A percentile compares a stretch with the other conserved stretches of the same genome.
phyloP scores from a whole-genome alignment of 2,113 vertebrate genomes.

The Harpagus bidentatus region DNA sequence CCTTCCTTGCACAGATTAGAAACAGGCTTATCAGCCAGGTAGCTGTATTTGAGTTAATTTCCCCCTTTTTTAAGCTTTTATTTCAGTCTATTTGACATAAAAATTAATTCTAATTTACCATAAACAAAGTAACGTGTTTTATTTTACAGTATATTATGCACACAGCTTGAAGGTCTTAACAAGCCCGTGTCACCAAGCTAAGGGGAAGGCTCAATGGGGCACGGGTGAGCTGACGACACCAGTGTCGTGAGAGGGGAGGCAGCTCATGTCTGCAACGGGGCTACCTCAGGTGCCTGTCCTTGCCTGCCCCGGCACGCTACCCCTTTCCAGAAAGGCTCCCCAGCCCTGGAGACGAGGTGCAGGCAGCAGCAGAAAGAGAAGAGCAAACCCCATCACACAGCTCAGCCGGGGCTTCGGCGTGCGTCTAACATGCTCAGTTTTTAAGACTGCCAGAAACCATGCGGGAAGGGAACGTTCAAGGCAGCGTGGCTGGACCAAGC shows the following conservation, averaged over 20 bases:
- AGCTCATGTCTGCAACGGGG: rapidly evolving
- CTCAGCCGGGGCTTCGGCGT: background rate
- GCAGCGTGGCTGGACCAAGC: background rate
- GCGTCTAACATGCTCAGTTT: background rate
- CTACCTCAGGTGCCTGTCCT: too few relatives aligned
- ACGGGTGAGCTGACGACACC: background rate
- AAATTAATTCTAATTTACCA: background rate
- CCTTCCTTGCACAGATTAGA: background rate
- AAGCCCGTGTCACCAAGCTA: background rate
- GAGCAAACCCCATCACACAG: background rate
- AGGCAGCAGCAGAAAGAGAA: background rate
- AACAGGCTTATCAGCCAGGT: background rate
- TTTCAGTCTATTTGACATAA: background rate
- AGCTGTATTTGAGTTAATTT: background rate
- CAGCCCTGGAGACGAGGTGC: too few relatives aligned
- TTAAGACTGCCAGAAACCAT: background rate
- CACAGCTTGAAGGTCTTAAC: background rate
- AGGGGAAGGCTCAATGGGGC: background rate
- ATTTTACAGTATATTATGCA: background rate
- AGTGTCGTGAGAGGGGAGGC: rapidly evolving
- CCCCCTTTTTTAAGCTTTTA: background rate
- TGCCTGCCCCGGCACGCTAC: background rate
- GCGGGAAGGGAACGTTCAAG: background rate
- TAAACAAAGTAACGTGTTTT: background rate
- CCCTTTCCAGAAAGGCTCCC: background rate